phyloP scores from a whole-genome alignment of 2,888 invertebrate species.

The Hypselothyrea guttata region DNA sequence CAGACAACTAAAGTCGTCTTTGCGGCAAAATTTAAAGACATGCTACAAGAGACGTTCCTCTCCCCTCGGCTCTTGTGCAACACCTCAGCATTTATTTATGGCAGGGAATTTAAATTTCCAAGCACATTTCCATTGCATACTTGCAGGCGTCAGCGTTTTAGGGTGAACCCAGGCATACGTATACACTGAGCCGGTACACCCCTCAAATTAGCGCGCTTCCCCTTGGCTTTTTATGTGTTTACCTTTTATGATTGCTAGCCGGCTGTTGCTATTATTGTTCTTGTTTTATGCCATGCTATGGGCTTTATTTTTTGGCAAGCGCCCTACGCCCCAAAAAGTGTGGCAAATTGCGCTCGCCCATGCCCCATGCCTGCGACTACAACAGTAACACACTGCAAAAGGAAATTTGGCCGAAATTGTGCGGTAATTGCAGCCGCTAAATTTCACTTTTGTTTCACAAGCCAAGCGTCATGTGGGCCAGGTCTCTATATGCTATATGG shows the following conservation, averaged over 20 bases:
- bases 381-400: conserved; percentile 40
- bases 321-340: conserved; percentile 46
- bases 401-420: conserved; percentile 72
- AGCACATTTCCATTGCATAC: conserved; percentile 59
- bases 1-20: conserved; percentile 18
- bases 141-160: conserved; percentile 47
- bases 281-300: conserved; percentile 36
- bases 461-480: conserved; percentile 28
- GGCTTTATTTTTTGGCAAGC: conserved; percentile 40
- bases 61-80: too few relatives aligned
- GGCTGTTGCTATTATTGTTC: conserved; percentile 20
- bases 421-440: conserved; percentile 76
- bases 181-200: conserved; percentile 17
- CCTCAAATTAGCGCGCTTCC: conserved; percentile 56
- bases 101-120: conserved; percentile 64
- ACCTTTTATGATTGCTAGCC: conserved; percentile 65
- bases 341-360: conserved; percentile 66
- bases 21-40: conserved; percentile 41
- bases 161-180: too few relatives aligned
- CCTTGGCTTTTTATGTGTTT: conserved; percentile 51
- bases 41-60: too few relatives aligned
- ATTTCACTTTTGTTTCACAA: conserved; percentile 69
- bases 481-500: conserved; percentile 15
- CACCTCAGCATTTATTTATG: conserved; percentile 64
- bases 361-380: conserved; percentile 8